Evolutionary conservation across 1,140 invertebrate species (phyloP).

Genomic region (Drosophila prosaltans): DNA sequence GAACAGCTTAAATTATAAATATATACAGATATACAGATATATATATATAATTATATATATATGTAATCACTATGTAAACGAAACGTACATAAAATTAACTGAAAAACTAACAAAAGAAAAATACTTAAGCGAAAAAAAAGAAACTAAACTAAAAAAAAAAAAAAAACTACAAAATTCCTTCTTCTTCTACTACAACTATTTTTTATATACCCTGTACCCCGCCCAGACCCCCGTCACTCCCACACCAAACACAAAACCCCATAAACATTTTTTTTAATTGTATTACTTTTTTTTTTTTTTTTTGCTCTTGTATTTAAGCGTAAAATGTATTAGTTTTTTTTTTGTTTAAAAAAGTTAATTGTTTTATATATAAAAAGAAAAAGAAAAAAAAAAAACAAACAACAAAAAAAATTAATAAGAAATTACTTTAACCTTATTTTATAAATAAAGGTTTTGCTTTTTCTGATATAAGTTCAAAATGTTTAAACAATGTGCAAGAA

Average conservation of each 20-base stretch:
- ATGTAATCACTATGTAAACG: constrained; percentile 11
- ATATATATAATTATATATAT: background rate
- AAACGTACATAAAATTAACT: constrained; percentile 24
- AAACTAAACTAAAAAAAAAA: constrained; percentile 35
- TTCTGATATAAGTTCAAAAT: constrained; percentile 62
- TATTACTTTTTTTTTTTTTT: background rate
- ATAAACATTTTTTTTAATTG: constrained; percentile 12
- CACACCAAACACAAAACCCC: background rate
- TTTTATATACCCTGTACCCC: background rate
- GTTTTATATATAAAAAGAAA: constrained; percentile 5
- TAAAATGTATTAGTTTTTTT: constrained; percentile 21
- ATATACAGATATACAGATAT: constrained; percentile 20
- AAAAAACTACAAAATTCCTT: constrained; percentile 20
- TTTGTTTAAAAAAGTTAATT: constrained; percentile 3
- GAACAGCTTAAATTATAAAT: constrained; percentile 55
- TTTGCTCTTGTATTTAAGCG: constrained; percentile 12
- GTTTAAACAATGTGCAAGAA: constrained; percentile 27
- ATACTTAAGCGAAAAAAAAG: background rate
- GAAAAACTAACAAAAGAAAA: background rate
- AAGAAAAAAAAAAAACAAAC: background rate
- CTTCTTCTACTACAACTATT: background rate
- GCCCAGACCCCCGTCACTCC: background rate
- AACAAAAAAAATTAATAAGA: background rate
- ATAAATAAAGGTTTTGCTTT: constrained; percentile 48
- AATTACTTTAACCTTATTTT: constrained; percentile 53